Percentiles rank a stretch among this genome's conserved stretches.
These are phyloP conservation scores for Druceiella hillmani DNA, from an alignment of 2,888 invertebrate species.

Conservation along the genomic window DNA sequence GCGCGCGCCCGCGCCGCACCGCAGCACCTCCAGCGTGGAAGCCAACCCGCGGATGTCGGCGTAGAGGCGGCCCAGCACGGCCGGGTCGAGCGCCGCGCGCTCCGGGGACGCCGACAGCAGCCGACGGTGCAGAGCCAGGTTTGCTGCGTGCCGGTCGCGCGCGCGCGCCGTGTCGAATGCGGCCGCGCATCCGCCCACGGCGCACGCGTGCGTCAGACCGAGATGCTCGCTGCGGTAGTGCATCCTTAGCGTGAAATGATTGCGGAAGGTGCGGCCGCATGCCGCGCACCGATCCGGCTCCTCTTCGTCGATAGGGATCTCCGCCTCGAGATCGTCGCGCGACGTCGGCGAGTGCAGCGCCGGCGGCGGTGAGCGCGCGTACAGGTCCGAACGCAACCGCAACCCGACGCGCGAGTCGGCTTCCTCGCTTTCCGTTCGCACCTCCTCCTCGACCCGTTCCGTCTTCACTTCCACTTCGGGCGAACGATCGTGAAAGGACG, in stretches of 20 bases:
- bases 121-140: slow-evolving; percentile 50
- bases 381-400: slow-evolving; percentile 42
- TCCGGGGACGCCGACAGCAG: slow-evolving; percentile 39
- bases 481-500: too few species aligned
- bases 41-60: slow-evolving; percentile 65
- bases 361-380: slow-evolving; percentile 48
- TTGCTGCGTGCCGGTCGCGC: slow-evolving; percentile 56
- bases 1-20: slow-evolving; percentile 45
- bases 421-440: slow-evolving; percentile 8
- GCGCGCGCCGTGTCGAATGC: slow-evolving; percentile 81
- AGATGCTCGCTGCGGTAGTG: slow-evolving; percentile 90
- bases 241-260: slow-evolving; percentile 84
- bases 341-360: too few species aligned
- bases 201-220: slow-evolving; percentile 84
- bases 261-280: slow-evolving; percentile 85
- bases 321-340: slow-evolving; percentile 54
- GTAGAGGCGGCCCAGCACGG: slow-evolving; percentile 73
- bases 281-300: slow-evolving; percentile 82
- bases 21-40: slow-evolving; percentile 57
- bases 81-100: slow-evolving; percentile 29
- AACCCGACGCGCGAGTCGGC: slow-evolving; percentile 34
- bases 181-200: slow-evolving; percentile 86
- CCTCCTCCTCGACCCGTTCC: slow-evolving; percentile 25
- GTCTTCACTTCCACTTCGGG: slow-evolving; percentile 36
- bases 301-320: slow-evolving; percentile 83